Evolutionary conservation across 2,888 invertebrate genomes (phyloP).

Genomic region (Globia sparganii): DNA sequence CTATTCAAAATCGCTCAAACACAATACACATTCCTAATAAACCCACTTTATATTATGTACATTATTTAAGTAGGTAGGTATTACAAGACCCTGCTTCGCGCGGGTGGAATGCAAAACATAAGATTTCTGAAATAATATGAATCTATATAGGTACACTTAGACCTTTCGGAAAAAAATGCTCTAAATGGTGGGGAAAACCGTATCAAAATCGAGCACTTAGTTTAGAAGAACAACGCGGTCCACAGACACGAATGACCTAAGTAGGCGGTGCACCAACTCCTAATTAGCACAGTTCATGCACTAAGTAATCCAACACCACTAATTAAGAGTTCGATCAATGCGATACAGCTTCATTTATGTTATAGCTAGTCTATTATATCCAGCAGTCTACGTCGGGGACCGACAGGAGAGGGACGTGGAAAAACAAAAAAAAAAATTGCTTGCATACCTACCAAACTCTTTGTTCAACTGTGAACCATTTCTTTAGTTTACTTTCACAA

Average conservation of each 20-base stretch:
- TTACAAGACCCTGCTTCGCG: too few relatives aligned
- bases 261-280: not conserved
- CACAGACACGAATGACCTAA: too few relatives aligned
- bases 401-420: slow-evolving; percentile 14
- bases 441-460: not conserved
- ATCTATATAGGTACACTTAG: not conserved
- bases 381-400: not conserved
- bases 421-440: too few relatives aligned
- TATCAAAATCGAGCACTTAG: too few relatives aligned
- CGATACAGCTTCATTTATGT: not conserved
- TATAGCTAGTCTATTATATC: not conserved
- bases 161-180: not conserved
- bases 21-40: too few relatives aligned
- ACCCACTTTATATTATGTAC: too few relatives aligned
- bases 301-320: slow-evolving; percentile 19
- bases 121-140: too few relatives aligned
- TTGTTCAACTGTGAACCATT: slow-evolving; percentile 46
- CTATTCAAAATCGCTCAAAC: too few relatives aligned
- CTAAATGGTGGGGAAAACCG: too few relatives aligned
- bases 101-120: too few relatives aligned
- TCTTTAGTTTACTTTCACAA: slow-evolving; percentile 41
- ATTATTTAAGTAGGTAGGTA: too few relatives aligned
- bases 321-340: slow-evolving; percentile 47
- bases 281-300: slow-evolving; percentile 17
- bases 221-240: too few relatives aligned